Conservation (phyloP, 1,140 invertebrate species). For the Cataglyphis hispanica region DNA sequence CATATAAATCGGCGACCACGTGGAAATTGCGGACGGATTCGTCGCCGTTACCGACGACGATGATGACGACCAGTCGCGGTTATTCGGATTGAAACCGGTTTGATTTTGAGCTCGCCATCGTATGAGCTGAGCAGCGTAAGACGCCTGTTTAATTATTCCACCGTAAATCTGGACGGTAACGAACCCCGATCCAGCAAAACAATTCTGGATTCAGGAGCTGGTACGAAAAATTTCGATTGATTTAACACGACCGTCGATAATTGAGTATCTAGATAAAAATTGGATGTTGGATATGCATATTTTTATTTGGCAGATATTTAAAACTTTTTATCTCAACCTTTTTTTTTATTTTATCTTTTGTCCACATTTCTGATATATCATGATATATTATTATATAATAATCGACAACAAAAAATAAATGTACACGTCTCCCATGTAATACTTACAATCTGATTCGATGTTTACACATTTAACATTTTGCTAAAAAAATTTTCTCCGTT, state of each 20-base stretch:
- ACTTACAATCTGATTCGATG: not conserved
- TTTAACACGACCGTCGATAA: conserved; percentile 44
- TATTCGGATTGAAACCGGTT: conserved; percentile 76
- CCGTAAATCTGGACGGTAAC: conserved; percentile 75
- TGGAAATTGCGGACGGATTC: conserved; percentile 29
- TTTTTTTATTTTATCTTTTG: too few relatives aligned
- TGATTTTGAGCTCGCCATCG: conserved; percentile 71
- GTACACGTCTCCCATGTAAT: not conserved
- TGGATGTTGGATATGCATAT: not conserved
- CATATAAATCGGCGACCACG: conserved; percentile 18
- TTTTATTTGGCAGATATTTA: conserved; percentile 14
- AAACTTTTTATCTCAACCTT: not conserved
- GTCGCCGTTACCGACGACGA: conserved; percentile 28
- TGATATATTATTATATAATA: not conserved
- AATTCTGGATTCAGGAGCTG: not conserved
- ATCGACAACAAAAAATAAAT: not conserved
- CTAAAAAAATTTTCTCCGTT: not conserved
- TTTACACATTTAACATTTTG: not conserved
- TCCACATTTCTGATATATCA: too few relatives aligned
- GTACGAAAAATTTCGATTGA: not conserved
- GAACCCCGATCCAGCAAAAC: conserved; percentile 24
- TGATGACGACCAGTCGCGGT: conserved; percentile 46
- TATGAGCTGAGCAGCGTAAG: conserved; percentile 67
- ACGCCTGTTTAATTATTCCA: conserved; percentile 79
- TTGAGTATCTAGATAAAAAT: conserved; percentile 37